Conservation (phyloP, 2,113 vertebrate species). For the Entelurus aequoreus region DNA sequence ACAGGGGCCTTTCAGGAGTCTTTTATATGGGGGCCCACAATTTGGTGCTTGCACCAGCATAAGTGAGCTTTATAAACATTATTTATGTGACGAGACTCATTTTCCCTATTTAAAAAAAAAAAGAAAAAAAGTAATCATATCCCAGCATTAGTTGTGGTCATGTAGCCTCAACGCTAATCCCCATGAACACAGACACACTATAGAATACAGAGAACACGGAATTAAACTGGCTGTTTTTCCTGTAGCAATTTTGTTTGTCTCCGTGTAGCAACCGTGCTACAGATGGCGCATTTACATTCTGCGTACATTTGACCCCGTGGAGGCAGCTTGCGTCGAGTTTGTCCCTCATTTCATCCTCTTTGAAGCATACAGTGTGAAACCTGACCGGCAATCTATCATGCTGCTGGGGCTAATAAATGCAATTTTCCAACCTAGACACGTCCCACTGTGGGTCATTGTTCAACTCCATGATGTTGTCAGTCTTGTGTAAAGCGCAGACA, state of each 20-base stretch:
- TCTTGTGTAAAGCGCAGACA: constrained; percentile 16
- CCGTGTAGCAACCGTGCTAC: constrained; percentile 4
- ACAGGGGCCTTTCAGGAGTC: no score
- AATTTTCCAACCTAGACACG: constrained; percentile 27
- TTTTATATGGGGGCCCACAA: no score
- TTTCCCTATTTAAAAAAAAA: constrained; percentile 4
- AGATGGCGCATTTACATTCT: constrained; percentile 13
- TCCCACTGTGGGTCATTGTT: constrained; percentile 45
- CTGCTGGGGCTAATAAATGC: constrained; percentile 25
- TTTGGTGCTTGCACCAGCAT: constrained; percentile 18
- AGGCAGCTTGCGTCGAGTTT: constrained; percentile 39
- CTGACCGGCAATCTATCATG: constrained; percentile 39
- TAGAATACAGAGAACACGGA: constrained; percentile 30
- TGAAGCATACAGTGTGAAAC: constrained; percentile 37
- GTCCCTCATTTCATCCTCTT: constrained; percentile 39
- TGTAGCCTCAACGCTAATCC: constrained; percentile 57
- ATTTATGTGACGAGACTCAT: constrained; percentile 1
- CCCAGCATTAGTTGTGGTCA: constrained; percentile 38
- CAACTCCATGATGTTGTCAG: constrained; percentile 26
- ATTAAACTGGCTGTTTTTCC: constrained; percentile 36
- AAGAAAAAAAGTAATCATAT: constrained; percentile 31
- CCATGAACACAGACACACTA: constrained; percentile 38
- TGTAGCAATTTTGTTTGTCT: constrained; percentile 10
- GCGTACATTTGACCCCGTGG: constrained; percentile 7
- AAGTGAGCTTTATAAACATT: constrained; percentile 34